Conservation (phyloP, 2,113 vertebrate species). For the Cynopterus brachyotis region DNA sequence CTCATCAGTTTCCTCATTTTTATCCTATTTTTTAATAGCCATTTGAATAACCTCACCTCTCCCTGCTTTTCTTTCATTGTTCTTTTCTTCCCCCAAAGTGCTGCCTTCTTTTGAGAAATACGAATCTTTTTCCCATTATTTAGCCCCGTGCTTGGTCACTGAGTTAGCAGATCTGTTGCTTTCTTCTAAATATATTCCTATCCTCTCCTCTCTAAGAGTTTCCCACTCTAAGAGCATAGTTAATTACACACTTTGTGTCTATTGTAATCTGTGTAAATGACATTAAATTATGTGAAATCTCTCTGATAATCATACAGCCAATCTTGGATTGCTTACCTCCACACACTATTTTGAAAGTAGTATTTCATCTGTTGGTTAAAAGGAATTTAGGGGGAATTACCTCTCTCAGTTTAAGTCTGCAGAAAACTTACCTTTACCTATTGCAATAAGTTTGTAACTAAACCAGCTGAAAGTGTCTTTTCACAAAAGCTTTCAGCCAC, state of each 20-base stretch:
- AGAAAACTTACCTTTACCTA: not conserved
- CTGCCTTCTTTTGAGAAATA: not conserved
- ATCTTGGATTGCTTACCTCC: not conserved
- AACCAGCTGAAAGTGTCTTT: not conserved
- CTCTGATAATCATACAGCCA: not conserved
- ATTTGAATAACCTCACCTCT: not conserved
- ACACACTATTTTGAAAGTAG: not conserved
- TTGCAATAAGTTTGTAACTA: not conserved
- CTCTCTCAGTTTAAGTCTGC: not conserved
- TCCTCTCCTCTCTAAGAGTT: not conserved
- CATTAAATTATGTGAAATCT: not conserved
- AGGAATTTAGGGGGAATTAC: not conserved
- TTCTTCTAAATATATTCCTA: not conserved
- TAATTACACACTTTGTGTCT: not conserved
- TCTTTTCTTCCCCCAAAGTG: not conserved
- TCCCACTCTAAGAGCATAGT: not conserved
- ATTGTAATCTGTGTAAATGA: not conserved
- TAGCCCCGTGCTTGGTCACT: not conserved
- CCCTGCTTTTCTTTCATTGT: not conserved
- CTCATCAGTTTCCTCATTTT: not conserved
- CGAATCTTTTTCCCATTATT: not conserved
- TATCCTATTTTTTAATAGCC: not conserved
- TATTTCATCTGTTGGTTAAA: not conserved
- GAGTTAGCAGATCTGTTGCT: not conserved
- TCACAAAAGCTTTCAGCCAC: not conserved